phyloP scores from a whole-genome alignment of 2,797 vertebrate genomes.

The Lates japonicus region DNA sequence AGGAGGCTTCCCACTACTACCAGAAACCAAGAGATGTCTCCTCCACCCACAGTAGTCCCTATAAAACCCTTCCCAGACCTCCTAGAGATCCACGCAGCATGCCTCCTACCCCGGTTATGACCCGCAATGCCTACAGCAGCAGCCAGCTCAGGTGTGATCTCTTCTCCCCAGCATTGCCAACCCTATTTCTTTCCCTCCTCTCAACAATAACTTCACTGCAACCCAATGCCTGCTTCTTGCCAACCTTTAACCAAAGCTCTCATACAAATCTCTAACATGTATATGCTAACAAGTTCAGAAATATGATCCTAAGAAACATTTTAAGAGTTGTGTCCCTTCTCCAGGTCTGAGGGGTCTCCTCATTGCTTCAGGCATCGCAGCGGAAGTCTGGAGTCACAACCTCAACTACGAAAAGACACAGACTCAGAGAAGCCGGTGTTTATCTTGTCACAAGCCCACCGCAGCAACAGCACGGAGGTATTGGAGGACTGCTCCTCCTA shows the following conservation, averaged over 20 bases:
- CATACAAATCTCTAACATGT: background rate
- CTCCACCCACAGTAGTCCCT: constrained; percentile 94
- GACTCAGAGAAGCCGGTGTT: constrained; percentile 89
- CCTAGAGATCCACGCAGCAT: constrained; percentile 91
- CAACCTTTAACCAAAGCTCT: constrained; percentile 17
- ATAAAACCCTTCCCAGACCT: constrained; percentile 91
- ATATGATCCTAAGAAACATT: background rate
- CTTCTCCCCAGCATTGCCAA: constrained; percentile 28
- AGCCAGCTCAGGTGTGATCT: constrained; percentile 93
- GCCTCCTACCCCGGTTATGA: constrained; percentile 93
- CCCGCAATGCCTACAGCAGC: constrained; percentile 97
- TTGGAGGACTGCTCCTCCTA: constrained; percentile 95
- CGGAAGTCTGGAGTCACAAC: constrained; percentile 94
- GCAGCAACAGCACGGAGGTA: constrained; percentile 94
- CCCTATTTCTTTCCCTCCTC: constrained; percentile 7
- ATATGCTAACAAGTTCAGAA: constrained; percentile 6
- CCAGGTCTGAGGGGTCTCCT: constrained; percentile 89
- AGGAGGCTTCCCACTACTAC: constrained; percentile 76
- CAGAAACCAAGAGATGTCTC: constrained; percentile 87
- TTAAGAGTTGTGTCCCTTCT: constrained; percentile 34
- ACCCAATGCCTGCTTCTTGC: constrained; percentile 21
- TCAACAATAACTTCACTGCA: background rate
- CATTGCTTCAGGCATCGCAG: constrained; percentile 92
- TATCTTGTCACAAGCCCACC: constrained; percentile 89
- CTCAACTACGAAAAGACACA: constrained; percentile 85